A percentile compares a stretch with the other conserved stretches of the same genome.
Evolutionary conservation across 2,888 invertebrate species (phyloP).

Genomic region (Rotaria sp.): DNA sequence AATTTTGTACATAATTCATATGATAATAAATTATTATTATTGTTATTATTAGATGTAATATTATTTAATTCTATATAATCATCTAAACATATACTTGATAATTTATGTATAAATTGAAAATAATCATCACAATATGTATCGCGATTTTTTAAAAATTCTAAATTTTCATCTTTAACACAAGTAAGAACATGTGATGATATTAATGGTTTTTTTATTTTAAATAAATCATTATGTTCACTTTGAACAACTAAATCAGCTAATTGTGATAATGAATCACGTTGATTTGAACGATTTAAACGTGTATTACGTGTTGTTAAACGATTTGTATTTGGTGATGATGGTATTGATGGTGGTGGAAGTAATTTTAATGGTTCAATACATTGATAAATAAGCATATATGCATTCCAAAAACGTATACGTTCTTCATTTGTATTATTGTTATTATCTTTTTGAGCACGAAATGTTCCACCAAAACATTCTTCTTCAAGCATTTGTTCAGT

Average conservation of each 20-base stretch:
- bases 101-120: slow-evolving; percentile 53
- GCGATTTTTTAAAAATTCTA: slow-evolving; percentile 57
- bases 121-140: slow-evolving; percentile 57
- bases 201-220: not conserved
- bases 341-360: not conserved
- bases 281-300: not conserved
- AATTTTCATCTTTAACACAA: slow-evolving; percentile 56
- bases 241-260: slow-evolving; percentile 34
- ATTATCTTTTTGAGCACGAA: slow-evolving; percentile 56
- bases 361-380: slow-evolving; percentile 4
- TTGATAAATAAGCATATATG: slow-evolving; percentile 59
- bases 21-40: not conserved
- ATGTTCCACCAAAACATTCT: slow-evolving; percentile 59
- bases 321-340: not conserved
- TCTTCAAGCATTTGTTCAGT: slow-evolving; percentile 55
- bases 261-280: slow-evolving; percentile 33
- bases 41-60: too few species aligned
- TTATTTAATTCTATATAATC: not conserved
- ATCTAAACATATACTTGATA: slow-evolving; percentile 35
- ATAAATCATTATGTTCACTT: slow-evolving; percentile 28
- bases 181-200: not conserved
- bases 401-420: slow-evolving; percentile 59
- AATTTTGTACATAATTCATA: slow-evolving; percentile 49
- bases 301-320: not conserved
- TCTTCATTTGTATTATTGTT: slow-evolving; percentile 53